Percentiles rank a stretch among this genome's conserved stretches.
phyloP scores from a whole-genome alignment of 2,797 vertebrate species.

The Brachymystax lenok region DNA sequence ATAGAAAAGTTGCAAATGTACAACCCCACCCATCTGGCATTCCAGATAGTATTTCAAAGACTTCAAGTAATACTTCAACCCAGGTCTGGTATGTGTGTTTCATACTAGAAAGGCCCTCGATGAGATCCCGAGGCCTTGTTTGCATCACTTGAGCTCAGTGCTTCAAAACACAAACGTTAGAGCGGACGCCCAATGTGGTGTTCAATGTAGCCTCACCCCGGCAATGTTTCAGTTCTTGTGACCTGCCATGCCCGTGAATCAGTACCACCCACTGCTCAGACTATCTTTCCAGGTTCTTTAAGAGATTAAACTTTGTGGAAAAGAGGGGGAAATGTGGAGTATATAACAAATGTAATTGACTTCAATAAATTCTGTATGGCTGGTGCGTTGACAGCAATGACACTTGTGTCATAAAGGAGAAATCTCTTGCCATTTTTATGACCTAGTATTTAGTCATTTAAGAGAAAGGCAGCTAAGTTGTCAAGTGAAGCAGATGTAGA shows the following conservation, averaged over 20 bases:
- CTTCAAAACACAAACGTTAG: slow-evolving; percentile 74
- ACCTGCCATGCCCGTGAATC: slow-evolving; percentile 49
- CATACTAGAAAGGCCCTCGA: slow-evolving; percentile 8
- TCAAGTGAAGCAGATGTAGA: not conserved
- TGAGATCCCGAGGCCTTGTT: slow-evolving; percentile 54
- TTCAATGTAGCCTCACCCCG: slow-evolving; percentile 67
- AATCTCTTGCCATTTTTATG: not conserved
- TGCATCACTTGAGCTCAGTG: slow-evolving; percentile 72
- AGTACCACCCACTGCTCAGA: slow-evolving; percentile 33
- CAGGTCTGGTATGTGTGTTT: not conserved
- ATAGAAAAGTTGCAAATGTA: not conserved
- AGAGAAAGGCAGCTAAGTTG: not conserved
- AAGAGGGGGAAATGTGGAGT: slow-evolving; percentile 15
- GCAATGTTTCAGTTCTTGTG: slow-evolving; percentile 47
- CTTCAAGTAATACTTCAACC: not conserved
- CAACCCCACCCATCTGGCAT: not conserved
- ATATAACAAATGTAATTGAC: not conserved
- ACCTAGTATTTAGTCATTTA: not conserved
- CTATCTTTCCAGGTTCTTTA: slow-evolving; percentile 52
- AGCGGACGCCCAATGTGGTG: slow-evolving; percentile 68
- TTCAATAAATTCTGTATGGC: not conserved
- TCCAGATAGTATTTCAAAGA: not conserved
- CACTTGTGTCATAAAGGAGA: not conserved
- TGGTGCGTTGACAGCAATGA: no score
- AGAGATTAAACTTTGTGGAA: slow-evolving; percentile 26